These are phyloP conservation scores for Lepidurus apus DNA, from an alignment of 1,140 invertebrate genomes.

Conservation along the genomic window DNA sequence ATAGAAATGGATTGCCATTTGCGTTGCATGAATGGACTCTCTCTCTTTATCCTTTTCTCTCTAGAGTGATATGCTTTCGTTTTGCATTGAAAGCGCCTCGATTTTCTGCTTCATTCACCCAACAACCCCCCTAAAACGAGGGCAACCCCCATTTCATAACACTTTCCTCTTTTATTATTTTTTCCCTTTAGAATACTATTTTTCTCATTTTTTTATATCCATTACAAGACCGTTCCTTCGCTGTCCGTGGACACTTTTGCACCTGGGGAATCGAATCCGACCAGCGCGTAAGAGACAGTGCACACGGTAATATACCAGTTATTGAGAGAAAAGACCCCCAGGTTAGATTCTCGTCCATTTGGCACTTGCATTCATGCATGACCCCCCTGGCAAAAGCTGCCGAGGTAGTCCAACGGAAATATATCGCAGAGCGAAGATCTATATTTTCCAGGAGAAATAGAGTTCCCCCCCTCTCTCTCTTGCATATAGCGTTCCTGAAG, in stretches of 20 bases:
- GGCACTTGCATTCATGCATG: slow-evolving; percentile 21
- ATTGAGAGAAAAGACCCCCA: background rate
- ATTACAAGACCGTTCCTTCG: background rate
- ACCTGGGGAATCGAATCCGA: slow-evolving; percentile 5
- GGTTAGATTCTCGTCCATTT: slow-evolving; percentile 15
- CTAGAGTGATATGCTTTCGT: background rate
- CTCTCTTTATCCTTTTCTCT: background rate
- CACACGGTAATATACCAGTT: background rate
- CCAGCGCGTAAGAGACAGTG: background rate
- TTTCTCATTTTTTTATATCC: background rate
- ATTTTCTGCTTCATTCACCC: background rate
- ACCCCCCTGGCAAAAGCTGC: background rate
- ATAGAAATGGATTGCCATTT: slow-evolving; percentile 19
- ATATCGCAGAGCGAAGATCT: background rate
- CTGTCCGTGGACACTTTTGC: background rate
- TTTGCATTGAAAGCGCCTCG: background rate
- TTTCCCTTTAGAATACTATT: background rate
- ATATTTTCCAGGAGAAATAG: too few relatives aligned
- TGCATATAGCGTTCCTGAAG: background rate
- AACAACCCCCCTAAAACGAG: background rate
- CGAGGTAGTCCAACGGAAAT: background rate
- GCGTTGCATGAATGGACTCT: background rate
- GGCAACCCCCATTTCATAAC: background rate
- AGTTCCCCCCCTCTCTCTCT: too few relatives aligned
- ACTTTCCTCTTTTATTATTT: background rate